Conservation (phyloP, 2,113 vertebrate species). For the Chionodraco myersi region DNA sequence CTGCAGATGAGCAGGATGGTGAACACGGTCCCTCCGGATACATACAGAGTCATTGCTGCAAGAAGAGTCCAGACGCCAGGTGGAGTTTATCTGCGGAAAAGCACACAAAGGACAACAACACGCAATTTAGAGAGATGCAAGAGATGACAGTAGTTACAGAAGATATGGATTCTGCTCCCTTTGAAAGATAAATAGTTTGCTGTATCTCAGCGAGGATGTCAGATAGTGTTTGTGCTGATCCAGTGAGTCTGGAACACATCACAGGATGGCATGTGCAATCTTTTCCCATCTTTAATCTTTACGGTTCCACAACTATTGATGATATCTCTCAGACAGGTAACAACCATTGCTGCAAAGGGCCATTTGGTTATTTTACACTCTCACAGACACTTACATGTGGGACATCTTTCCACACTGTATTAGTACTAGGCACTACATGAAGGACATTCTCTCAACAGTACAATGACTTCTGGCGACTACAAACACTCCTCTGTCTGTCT, state of each 20-base stretch:
- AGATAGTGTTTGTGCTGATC: conserved; percentile 1
- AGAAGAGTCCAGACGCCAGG: conserved; percentile 47
- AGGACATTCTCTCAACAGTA: conserved; percentile 30
- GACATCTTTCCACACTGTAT: conserved; percentile 20
- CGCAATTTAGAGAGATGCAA: conserved; percentile 18
- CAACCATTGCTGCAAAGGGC: background rate
- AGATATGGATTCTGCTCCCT: conserved; percentile 15
- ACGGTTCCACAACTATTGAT: conserved; percentile 14
- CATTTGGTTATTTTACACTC: conserved; percentile 5
- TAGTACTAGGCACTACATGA: conserved; percentile 6
- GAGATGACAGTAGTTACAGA: background rate
- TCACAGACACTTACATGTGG: conserved; percentile 7
- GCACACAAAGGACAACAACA: conserved; percentile 37
- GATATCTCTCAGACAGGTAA: conserved; percentile 31
- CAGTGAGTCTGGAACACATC: conserved; percentile 28
- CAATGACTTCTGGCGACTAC: conserved; percentile 55
- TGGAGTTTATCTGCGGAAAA: conserved; percentile 77
- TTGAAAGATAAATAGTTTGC: conserved; percentile 12
- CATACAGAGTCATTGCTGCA: conserved; percentile 72
- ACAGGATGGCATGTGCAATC: conserved; percentile 32
- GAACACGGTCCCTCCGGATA: conserved; percentile 72
- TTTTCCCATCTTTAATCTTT: conserved; percentile 34
- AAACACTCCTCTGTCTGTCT: conserved; percentile 9
- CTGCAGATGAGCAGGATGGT: conserved; percentile 80
- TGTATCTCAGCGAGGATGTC: conserved; percentile 6